A percentile compares a stretch with the other conserved stretches of the same genome.
Evolutionary conservation across 2,888 invertebrate species (phyloP).

Genomic region (Timandra comae): DNA sequence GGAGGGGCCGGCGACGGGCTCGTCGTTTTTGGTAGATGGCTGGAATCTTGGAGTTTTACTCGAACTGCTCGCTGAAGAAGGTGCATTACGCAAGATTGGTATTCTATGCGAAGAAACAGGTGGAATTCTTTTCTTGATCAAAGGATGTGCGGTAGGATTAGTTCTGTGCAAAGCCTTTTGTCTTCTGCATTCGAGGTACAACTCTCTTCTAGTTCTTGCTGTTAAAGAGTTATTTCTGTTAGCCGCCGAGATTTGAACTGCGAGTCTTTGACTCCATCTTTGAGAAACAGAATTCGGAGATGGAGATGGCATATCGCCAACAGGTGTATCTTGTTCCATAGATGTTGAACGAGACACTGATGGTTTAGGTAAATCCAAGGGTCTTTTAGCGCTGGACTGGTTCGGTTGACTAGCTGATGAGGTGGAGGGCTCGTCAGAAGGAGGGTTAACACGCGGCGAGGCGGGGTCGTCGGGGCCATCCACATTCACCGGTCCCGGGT

Average conservation of each 20-base stretch:
- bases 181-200: conserved; percentile 55
- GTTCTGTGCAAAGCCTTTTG: conserved; percentile 61
- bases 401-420: neutral
- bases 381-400: conserved; percentile 3
- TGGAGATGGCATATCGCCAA: conserved; percentile 22
- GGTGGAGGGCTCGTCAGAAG: conserved; percentile 3
- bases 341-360: conserved; percentile 25
- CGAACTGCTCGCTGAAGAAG: conserved; percentile 27
- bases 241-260: conserved; percentile 66
- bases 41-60: conserved; percentile 27
- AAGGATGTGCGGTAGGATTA: conserved; percentile 58
- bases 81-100: conserved; percentile 48
- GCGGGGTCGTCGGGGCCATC: conserved; percentile 33
- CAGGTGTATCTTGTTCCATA: conserved; percentile 14
- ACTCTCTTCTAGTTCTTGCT: conserved; percentile 54
- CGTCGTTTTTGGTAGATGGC: conserved; percentile 28
- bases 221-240: conserved; percentile 63
- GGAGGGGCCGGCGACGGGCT: conserved; percentile 39
- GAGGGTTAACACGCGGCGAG: conserved; percentile 7
- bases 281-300: conserved; percentile 28
- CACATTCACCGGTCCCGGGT: conserved; percentile 57
- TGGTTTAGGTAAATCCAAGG: too few species aligned
- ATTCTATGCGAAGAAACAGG: conserved; percentile 57
- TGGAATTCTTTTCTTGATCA: conserved; percentile 49
- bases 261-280: conserved; percentile 62